Conservation (phyloP, 2,113 vertebrate species). For the Datnioides undecimradiatus region DNA sequence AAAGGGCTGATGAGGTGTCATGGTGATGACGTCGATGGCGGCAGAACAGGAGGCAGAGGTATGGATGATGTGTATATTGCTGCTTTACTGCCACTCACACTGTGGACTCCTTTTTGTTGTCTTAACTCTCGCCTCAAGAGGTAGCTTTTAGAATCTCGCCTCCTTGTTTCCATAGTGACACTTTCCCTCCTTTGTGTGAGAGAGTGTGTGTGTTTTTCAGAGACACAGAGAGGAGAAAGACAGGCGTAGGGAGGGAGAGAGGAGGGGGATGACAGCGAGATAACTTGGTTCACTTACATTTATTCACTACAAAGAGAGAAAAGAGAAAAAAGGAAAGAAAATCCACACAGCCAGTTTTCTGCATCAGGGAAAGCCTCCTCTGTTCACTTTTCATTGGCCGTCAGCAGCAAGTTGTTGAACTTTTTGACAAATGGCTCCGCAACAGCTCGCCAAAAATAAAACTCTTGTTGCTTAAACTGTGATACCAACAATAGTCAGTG, state of each 20-base stretch:
- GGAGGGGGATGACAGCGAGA: constrained; percentile 69
- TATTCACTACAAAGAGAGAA: constrained; percentile 70
- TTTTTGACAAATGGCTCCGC: constrained; percentile 59
- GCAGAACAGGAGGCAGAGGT: constrained; percentile 41
- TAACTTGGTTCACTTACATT: constrained; percentile 78
- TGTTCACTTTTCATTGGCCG: constrained; percentile 47
- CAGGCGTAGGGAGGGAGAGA: constrained; percentile 54
- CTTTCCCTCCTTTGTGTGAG: constrained; percentile 83
- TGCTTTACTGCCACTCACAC: constrained; percentile 77
- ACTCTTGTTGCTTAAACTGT: constrained; percentile 37
- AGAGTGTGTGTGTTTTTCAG: constrained; percentile 72
- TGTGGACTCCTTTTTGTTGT: constrained; percentile 83
- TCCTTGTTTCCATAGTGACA: constrained; percentile 89
- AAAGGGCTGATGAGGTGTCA: constrained; percentile 33
- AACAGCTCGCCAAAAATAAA: constrained; percentile 41
- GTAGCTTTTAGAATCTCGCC: constrained; percentile 87
- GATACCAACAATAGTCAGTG: constrained; percentile 22
- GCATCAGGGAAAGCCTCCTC: constrained; percentile 49
- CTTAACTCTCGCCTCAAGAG: constrained; percentile 84
- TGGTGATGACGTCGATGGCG: constrained; percentile 36
- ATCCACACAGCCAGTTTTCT: constrained; percentile 48
- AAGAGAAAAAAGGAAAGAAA: constrained; percentile 12
- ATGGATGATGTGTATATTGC: constrained; percentile 68
- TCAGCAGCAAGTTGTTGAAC: constrained; percentile 53
- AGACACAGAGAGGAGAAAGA: constrained; percentile 69